phyloP scores from a whole-genome alignment of 2,797 vertebrate species.

The Poecilia picta region DNA sequence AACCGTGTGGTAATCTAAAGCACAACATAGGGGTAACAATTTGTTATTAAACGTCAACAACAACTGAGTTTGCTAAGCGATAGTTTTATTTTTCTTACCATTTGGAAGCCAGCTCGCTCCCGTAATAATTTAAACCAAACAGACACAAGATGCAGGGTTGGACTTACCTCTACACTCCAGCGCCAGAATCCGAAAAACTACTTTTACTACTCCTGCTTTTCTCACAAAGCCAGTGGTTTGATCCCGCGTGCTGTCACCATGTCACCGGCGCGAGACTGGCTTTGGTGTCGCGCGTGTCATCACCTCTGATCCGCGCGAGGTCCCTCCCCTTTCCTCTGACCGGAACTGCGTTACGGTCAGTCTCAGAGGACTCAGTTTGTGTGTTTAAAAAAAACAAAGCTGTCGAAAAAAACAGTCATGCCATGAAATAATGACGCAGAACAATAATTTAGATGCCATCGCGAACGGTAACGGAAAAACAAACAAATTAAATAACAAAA shows the following conservation, averaged over 20 bases:
- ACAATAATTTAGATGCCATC: neutral
- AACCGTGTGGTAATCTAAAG: neutral
- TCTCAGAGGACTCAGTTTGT: neutral
- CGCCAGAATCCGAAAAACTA: constrained; percentile 1
- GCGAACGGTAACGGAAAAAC: neutral
- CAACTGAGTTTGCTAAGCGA: constrained; percentile 8
- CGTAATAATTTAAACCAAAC: neutral
- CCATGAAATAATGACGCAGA: neutral
- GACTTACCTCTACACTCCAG: constrained; percentile 44
- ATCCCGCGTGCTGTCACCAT: constrained; percentile 47
- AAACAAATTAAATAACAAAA: neutral
- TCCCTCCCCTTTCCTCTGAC: constrained; percentile 26
- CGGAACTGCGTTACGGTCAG: constrained; percentile 47
- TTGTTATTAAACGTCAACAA: constrained; percentile 26
- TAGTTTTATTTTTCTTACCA: constrained; percentile 15
- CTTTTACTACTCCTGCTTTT: constrained; percentile 1
- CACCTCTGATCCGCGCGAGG: constrained; percentile 62
- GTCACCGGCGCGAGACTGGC: constrained; percentile 37
- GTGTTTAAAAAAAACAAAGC: neutral
- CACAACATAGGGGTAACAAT: neutral
- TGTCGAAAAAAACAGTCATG: neutral
- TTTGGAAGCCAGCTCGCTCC: neutral
- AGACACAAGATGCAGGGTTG: neutral
- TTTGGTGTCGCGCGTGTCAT: constrained; percentile 58
- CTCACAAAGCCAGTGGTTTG: neutral